phyloP scores from a whole-genome alignment of 2,797 vertebrate species.

The Sebastes iracundus region DNA sequence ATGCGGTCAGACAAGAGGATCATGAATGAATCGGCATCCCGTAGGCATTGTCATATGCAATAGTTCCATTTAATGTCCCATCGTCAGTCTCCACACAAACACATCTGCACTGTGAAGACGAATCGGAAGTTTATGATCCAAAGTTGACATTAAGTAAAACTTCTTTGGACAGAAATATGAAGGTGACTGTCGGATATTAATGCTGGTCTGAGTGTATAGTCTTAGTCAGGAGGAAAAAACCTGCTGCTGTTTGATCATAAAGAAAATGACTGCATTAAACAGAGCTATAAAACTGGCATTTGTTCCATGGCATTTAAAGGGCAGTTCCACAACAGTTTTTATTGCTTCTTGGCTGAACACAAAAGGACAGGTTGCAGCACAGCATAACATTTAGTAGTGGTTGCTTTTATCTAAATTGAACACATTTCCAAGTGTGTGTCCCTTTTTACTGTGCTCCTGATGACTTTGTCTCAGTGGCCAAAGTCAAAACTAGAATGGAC shows the following conservation, averaged over 20 bases:
- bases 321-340: not conserved
- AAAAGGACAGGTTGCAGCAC: not conserved
- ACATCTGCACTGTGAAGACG: not conserved
- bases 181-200: not conserved
- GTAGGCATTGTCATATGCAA: not conserved
- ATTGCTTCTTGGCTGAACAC: slow-evolving; percentile 1
- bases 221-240: not conserved
- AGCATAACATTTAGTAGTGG: not conserved
- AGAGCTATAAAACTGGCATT: not conserved
- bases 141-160: not conserved
- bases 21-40: slow-evolving; percentile 13
- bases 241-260: not conserved
- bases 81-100: not conserved
- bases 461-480: slow-evolving; percentile 1
- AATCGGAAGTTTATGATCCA: not conserved
- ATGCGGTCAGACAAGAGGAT: slow-evolving; percentile 24
- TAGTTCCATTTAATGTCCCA: not conserved
- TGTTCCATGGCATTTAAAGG: slow-evolving; percentile 19
- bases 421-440: not conserved
- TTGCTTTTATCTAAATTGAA: slow-evolving; percentile 26
- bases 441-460: not conserved
- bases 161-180: not conserved
- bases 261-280: slow-evolving; percentile 9
- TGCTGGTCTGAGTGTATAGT: not conserved
- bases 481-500: not conserved